Evolutionary conservation across 2,888 invertebrate species (phyloP).

Genomic region (Syrista parreyssii): DNA sequence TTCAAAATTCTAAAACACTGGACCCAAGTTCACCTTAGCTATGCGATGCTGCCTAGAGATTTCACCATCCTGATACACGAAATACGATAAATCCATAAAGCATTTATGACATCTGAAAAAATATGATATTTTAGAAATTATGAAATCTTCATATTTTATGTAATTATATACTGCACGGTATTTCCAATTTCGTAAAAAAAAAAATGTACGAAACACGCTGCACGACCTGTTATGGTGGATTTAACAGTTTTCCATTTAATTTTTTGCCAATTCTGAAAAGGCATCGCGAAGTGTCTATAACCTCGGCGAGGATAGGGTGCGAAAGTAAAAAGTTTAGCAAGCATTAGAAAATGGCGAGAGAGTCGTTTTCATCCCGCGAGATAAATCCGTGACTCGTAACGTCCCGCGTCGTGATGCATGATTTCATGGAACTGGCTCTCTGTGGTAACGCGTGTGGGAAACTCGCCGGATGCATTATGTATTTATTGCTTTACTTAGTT

Average conservation of each 20-base stretch:
- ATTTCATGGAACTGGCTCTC: constrained; percentile 54
- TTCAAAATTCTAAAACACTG: not conserved
- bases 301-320: not conserved
- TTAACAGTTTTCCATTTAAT: not conserved
- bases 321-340: constrained; percentile 1
- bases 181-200: not conserved
- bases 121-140: not conserved
- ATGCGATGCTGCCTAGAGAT: not conserved
- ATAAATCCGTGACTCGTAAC: constrained; percentile 48
- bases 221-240: not conserved
- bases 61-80: not conserved
- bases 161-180: not conserved
- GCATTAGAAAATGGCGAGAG: not conserved
- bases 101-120: not conserved
- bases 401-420: constrained; percentile 50
- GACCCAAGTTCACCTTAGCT: not conserved
- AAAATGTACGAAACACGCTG: not conserved
- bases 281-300: not conserved
- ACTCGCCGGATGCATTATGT: constrained; percentile 61
- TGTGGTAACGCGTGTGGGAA: constrained; percentile 50
- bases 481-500: constrained; percentile 63
- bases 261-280: not conserved
- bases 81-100: not conserved
- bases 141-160: not conserved
- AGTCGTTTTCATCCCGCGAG: constrained; percentile 35